phyloP scores from a whole-genome alignment of 2,888 invertebrate genomes.

The Erebia ligea region DNA sequence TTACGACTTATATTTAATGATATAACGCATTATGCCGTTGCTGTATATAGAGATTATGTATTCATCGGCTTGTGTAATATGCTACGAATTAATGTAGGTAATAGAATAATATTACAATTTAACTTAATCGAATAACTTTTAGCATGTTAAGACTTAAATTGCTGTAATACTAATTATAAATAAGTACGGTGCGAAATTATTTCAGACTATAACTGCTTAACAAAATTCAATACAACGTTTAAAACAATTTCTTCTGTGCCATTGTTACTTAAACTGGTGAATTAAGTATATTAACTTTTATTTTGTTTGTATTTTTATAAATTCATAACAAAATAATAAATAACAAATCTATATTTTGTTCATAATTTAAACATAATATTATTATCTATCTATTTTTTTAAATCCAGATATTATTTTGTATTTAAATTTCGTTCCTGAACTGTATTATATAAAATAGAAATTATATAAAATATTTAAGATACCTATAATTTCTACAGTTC shows the following conservation, averaged over 20 bases:
- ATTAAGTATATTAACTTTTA: neutral
- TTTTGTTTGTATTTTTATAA: neutral
- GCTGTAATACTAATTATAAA: neutral
- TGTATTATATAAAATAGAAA: too few relatives aligned
- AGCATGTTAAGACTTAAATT: neutral
- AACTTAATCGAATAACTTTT: neutral
- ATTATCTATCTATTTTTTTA: too few relatives aligned
- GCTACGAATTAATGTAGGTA: slow-evolving; percentile 20
- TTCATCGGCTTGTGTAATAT: slow-evolving; percentile 23
- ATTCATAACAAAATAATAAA: too few relatives aligned
- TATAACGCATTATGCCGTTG: slow-evolving; percentile 36
- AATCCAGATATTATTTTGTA: too few relatives aligned
- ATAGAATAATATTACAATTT: neutral
- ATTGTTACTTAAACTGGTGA: neutral
- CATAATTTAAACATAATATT: too few relatives aligned
- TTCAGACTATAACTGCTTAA: neutral
- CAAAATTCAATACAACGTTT: neutral
- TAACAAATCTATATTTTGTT: too few relatives aligned
- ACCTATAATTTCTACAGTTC: too few relatives aligned
- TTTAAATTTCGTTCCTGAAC: too few relatives aligned
- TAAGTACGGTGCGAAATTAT: neutral
- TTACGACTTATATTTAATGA: slow-evolving; percentile 81
- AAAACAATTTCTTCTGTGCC: neutral
- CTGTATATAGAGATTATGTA: slow-evolving; percentile 30
- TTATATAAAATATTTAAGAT: too few relatives aligned